Conservation (phyloP, 2,797 vertebrate species). For the Enteromius argenteus region DNA sequence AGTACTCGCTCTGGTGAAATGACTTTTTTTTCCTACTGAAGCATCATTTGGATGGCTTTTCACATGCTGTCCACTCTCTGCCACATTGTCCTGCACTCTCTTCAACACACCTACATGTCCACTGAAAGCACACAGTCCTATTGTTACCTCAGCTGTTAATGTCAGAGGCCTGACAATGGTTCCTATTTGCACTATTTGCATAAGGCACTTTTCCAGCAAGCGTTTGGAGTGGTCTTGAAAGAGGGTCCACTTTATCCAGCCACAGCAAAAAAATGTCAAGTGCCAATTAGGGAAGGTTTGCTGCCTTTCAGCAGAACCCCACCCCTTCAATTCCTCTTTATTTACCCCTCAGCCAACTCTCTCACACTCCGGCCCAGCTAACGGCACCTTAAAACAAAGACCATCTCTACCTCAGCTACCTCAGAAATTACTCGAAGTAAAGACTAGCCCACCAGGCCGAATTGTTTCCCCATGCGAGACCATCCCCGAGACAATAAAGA, state of each 20-base stretch:
- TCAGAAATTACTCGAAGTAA: constrained; percentile 64
- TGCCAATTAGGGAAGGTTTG: constrained; percentile 86
- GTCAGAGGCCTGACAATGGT: constrained; percentile 80
- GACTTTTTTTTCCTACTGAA: constrained; percentile 66
- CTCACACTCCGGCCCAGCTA: constrained; percentile 73
- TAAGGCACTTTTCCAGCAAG: constrained; percentile 86
- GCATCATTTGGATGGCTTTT: constrained; percentile 76
- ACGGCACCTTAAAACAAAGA: constrained; percentile 75
- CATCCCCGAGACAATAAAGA: neutral
- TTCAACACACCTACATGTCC: constrained; percentile 78
- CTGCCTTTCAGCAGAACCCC: constrained; percentile 80
- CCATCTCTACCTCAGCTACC: constrained; percentile 62
- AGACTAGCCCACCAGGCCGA: constrained; percentile 26
- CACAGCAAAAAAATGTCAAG: constrained; percentile 82
- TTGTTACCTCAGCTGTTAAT: constrained; percentile 82
- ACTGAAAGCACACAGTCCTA: constrained; percentile 76
- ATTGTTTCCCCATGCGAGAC: constrained; percentile 10
- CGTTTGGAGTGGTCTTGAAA: constrained; percentile 81
- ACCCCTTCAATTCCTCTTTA: constrained; percentile 75
- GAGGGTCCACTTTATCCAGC: constrained; percentile 80
- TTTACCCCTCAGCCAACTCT: constrained; percentile 74
- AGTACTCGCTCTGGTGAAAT: constrained; percentile 72
- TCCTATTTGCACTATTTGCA: constrained; percentile 82
- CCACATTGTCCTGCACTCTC: constrained; percentile 75
- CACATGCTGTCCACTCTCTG: constrained; percentile 72